phyloP scores from a whole-genome alignment of 2,113 vertebrate species.

The Brachyhypopomus occidentalis region DNA sequence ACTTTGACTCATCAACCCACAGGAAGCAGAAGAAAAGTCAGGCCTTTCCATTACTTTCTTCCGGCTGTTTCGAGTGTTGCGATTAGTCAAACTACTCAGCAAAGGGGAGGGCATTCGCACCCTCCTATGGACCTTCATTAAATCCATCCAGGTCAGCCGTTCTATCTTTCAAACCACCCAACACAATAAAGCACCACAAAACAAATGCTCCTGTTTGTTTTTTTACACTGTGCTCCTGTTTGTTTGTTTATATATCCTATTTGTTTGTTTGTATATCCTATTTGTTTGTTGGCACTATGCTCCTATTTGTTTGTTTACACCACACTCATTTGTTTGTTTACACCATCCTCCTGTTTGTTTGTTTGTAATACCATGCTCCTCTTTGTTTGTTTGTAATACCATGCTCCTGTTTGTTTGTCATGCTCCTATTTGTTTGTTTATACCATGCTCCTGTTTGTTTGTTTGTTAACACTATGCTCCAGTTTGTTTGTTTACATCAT shows the following conservation, averaged over 20 bases:
- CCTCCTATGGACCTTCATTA: constrained; percentile 97
- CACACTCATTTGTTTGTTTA: constrained; percentile 11
- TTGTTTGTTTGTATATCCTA: background rate
- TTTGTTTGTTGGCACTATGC: background rate
- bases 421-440: no score
- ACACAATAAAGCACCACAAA: no score
- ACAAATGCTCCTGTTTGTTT: no score
- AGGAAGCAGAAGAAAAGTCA: constrained; percentile 97
- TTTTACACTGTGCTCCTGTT: constrained; percentile 5
- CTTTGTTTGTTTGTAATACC: no score
- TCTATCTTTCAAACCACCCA: no score
- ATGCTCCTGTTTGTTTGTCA: no score
- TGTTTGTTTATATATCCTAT: background rate
- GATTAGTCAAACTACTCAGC: constrained; percentile 96
- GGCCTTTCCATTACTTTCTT: constrained; percentile 99
- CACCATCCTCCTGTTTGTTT: background rate
- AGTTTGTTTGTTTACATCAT: no score
- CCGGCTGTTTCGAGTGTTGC: constrained; percentile 98
- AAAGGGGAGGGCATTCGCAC: constrained; percentile 98
- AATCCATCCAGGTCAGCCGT: constrained; percentile 91
- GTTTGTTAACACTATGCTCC: no score
- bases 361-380: background rate
- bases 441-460: no score
- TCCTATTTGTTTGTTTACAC: constrained; percentile 2
- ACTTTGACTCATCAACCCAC: constrained; percentile 73